Evolutionary conservation across 1,140 invertebrate genomes (phyloP), one percentile per base, ranked within the genome.

Genomic region (Sinonovacula constricta): DNA sequence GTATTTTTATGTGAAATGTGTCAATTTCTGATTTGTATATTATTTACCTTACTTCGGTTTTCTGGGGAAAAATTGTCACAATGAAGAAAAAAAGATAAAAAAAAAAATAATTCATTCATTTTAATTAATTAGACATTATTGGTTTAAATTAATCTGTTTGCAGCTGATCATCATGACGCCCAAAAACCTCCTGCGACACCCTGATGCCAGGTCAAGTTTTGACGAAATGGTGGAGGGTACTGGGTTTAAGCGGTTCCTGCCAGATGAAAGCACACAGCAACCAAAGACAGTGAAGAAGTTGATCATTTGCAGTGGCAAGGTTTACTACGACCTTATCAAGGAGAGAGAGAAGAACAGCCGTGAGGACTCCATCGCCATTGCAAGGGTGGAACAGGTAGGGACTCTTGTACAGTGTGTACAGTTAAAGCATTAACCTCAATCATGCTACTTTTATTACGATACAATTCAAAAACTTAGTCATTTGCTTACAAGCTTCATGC

Each of bases 311-410:
- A 94, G 95, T 5, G 91, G 98, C 57, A 98, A 98, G 91, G 95
- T 99, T 2, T 99, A 97, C 91, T 99, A 99, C 91, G 99, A 99
- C 89, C 89, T 99, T 84, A 93, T 95, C 34, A 98, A 99, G 88
- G 94, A 96, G 59, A 93, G 98, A 49, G 93, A 94, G 67, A 96
- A 97, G 60, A 93, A 93, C 22, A 92, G 94, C 34, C 91, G 97
- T 15, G 94, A 96, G 24, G 94, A 95, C 66, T 92, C 95, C 75
- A 94, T 99, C 75, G 98, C 97, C 60, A 95, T 99, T 82, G 90
- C 93, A 4, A 93, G 97, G 86, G 92, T 99, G 59, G 97, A 99
- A 93, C 97, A 99, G 93, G 95, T 97, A 86, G 92, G 90, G 79
- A 33, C 14, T 22, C 39, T 45, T 18, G 39, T 18, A 10, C 18